phyloP scores from a whole-genome alignment of 2,797 vertebrate species.

The Gallinago solitaria region DNA sequence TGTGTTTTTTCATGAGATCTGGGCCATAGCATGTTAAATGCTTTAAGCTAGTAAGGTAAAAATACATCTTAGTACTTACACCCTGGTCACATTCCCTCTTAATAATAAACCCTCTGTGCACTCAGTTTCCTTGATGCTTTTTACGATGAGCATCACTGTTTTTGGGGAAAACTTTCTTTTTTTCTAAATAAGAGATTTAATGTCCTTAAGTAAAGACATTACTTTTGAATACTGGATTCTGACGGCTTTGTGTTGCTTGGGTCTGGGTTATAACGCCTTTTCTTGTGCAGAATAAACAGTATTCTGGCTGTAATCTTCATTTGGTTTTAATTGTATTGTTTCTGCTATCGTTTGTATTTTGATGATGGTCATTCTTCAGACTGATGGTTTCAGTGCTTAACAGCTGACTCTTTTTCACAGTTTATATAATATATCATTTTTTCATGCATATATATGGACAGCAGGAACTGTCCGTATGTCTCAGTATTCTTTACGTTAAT shows the following conservation, averaged over 20 bases:
- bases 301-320: neutral
- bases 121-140: neutral
- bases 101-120: neutral
- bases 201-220: neutral
- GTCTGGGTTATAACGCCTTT: neutral
- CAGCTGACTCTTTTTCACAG: neutral
- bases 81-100: neutral
- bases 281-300: neutral
- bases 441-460: neutral
- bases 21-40: fast-evolving
- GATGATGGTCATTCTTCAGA: fast-evolving
- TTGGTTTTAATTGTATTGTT: neutral
- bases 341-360: neutral
- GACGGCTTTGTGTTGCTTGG: neutral
- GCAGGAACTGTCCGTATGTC: neutral
- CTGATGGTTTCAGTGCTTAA: neutral
- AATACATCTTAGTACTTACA: neutral
- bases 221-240: neutral
- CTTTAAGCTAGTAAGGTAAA: neutral
- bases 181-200: neutral
- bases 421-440: neutral
- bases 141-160: fast-evolving
- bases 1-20: fast-evolving
- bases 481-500: neutral
- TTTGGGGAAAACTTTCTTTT: neutral